Base-by-base conservation (phyloP, 2,797 vertebrate genomes). In the Buceros bicornis region DNA sequence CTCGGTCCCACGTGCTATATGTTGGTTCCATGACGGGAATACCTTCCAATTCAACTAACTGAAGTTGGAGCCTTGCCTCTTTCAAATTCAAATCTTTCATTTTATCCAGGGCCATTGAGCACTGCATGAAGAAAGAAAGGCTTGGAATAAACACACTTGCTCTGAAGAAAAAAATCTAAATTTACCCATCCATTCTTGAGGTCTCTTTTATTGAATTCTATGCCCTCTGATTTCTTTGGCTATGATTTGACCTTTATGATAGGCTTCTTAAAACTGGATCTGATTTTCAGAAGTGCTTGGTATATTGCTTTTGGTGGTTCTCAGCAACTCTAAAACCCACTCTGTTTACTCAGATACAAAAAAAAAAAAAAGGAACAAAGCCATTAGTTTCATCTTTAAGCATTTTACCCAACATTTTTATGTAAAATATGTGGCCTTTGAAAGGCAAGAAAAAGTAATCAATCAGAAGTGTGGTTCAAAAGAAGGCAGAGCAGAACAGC, bases 21-120 rank as follows among this genome's bases (percentile, higher is more conserved):
- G 35, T 83, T 22, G 37, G 0, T 87, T 94, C 61, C 81, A 31
- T 19, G 43, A 98, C 0, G 5, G 33, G 74, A 77, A 98, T 5
- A 29, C 98, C 97, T 21, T 96, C 72, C 26, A 98, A 2, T 76
- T 98, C 97, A 48, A 1, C 6, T n/a, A 78, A 8, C 72, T 94
- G 94, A 37, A 14, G 0, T 40, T 16, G 48, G 15, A 0, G 1
- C 2, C 47, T 0, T 22, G 47, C 20, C 37, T 22, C 28, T 6
- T 90, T 42, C 64, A 97, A 54, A 37, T 64, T 93, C 60, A 97
- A 51, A 28, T 95, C 86, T 88, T 95, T 50, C 79, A 97, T 97
- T 81, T 97, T 88, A n/a, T 97, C 93, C 54, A 91, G 40, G n/a
- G 87, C 40, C 82, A 95, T 84, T 79, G 67, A 77, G 17, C 51